These are phyloP conservation scores for Eriocheir sinensis DNA, from an alignment of 1,140 invertebrate genomes.

Conservation along the genomic window DNA sequence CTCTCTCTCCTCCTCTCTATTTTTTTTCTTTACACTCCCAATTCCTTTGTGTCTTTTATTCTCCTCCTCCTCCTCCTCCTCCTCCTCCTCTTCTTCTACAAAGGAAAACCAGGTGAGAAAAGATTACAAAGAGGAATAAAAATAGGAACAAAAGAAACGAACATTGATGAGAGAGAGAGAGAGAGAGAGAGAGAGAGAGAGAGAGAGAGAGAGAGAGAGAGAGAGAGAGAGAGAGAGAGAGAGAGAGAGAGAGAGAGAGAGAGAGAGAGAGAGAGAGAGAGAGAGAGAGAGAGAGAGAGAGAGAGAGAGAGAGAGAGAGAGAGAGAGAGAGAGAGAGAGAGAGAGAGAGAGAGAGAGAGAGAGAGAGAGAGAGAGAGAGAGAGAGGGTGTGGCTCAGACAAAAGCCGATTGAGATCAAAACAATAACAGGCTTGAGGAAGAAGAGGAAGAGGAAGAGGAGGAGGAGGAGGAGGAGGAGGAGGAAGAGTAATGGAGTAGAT, in stretches of 20 bases:
- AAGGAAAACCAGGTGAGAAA: no score
- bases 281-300: conserved; percentile 51
- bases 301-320: not conserved
- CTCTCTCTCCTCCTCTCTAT: no score
- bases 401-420: no score
- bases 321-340: not conserved
- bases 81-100: no score
- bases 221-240: conserved; percentile 31
- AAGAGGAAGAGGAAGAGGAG: no score
- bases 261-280: not conserved
- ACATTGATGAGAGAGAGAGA: conserved; percentile 20
- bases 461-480: no score
- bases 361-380: conserved; percentile 62
- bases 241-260: not conserved
- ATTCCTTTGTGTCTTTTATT: not conserved
- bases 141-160: not conserved
- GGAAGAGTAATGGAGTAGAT: no score
- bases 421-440: no score
- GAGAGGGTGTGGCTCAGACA: not conserved
- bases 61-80: not conserved
- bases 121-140: not conserved
- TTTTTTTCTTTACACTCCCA: no score
- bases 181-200: conserved; percentile 57
- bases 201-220: conserved; percentile 61
- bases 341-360: not conserved